Evolutionary conservation across 2,888 invertebrate genomes (phyloP).

Genomic region (Aspidiotus rigidus): DNA sequence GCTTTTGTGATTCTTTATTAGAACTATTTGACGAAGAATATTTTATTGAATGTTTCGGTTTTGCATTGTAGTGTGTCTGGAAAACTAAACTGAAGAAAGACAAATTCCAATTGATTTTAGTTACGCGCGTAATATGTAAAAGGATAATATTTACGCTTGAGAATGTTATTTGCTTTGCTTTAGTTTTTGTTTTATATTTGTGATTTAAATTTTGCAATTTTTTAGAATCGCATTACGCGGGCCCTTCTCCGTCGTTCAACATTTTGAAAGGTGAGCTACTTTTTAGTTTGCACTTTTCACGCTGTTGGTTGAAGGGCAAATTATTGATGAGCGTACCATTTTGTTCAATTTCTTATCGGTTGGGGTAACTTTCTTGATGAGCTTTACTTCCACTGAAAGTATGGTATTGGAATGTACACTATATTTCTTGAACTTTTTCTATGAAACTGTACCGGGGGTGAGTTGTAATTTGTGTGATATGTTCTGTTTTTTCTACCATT

Average conservation of each 20-base stretch:
- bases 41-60: background rate
- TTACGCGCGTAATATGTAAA: constrained; percentile 12
- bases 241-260: constrained; percentile 75
- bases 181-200: constrained; percentile 42
- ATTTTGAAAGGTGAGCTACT: constrained; percentile 65
- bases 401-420: too few species aligned
- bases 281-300: constrained; percentile 26
- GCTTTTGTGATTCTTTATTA: background rate
- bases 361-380: too few species aligned
- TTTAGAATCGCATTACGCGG: constrained; percentile 70
- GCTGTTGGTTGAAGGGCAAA: constrained; percentile 29
- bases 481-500: too few species aligned
- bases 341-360: too few species aligned
- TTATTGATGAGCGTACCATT: background rate
- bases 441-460: too few species aligned
- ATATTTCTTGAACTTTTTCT: too few species aligned
- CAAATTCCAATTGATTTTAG: background rate
- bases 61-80: background rate
- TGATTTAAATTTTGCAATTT: constrained; percentile 51
- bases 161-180: constrained; percentile 30
- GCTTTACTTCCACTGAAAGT: too few species aligned
- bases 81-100: background rate
- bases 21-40: background rate
- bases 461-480: too few species aligned
- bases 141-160: constrained; percentile 31